phyloP scores from a whole-genome alignment of 2,797 vertebrate genomes.

The Platalea minor region DNA sequence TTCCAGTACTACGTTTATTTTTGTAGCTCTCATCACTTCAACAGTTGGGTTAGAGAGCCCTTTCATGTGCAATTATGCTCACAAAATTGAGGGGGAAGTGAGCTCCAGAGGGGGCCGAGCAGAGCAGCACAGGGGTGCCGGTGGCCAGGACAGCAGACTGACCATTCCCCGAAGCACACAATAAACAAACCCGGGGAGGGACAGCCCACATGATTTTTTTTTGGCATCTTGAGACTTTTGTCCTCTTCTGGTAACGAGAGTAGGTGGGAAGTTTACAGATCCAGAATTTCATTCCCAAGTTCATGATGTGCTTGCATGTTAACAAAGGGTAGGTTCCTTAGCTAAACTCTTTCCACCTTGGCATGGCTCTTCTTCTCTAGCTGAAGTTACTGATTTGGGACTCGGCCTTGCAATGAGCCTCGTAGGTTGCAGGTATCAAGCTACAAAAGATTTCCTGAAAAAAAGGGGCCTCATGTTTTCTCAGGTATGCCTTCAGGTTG shows the following conservation, averaged over 20 bases:
- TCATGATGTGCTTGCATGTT: background rate
- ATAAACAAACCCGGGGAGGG: background rate
- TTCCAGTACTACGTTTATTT: conserved; percentile 47
- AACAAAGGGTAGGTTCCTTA: background rate
- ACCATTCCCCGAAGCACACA: background rate
- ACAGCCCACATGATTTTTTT: background rate
- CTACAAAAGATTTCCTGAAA: background rate
- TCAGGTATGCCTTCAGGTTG: background rate
- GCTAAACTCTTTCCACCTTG: background rate
- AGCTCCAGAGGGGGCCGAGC: rapidly evolving
- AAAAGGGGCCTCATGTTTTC: background rate
- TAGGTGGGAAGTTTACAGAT: background rate
- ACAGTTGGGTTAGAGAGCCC: conserved; percentile 16
- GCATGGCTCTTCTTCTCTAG: background rate
- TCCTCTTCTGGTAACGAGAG: background rate
- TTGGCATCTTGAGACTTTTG: background rate
- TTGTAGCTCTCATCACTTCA: conserved; percentile 56
- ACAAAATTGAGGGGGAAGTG: conserved; percentile 31
- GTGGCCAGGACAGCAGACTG: background rate
- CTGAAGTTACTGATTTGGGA: background rate
- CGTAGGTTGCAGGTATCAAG: background rate
- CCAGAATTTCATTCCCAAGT: background rate
- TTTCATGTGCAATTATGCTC: conserved; percentile 50
- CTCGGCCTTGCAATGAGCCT: background rate
- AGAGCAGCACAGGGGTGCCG: background rate